Evolutionary conservation across 2,113 vertebrate species (phyloP).

Genomic region (Brienomyrus longianalis): DNA sequence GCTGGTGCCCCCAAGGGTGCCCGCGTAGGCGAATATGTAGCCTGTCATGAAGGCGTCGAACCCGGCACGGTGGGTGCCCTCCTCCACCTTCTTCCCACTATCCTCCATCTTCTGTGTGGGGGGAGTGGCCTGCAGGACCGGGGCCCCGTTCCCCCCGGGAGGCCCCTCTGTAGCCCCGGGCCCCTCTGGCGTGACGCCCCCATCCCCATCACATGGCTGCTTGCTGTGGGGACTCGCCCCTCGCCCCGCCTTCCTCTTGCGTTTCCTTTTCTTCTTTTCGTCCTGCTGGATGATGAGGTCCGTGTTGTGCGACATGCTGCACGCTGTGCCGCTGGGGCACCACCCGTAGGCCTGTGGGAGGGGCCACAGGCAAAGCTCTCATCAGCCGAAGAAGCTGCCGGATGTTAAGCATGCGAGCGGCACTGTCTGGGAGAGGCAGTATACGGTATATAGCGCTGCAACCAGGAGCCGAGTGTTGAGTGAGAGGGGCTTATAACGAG

Average conservation of each 20-base stretch:
- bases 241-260: constrained; percentile 42
- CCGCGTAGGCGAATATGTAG: constrained; percentile 79
- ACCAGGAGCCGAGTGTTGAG: too few species aligned
- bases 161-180: background rate
- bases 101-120: background rate
- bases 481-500: too few species aligned
- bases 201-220: constrained; percentile 42
- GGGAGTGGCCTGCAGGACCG: background rate
- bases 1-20: constrained; percentile 45
- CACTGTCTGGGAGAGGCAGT: background rate
- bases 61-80: constrained; percentile 79
- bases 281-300: constrained; percentile 88
- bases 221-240: constrained; percentile 45
- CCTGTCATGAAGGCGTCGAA: constrained; percentile 98
- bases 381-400: background rate
- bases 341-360: constrained; percentile 80
- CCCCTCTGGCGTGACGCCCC: background rate
- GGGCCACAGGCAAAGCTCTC: background rate
- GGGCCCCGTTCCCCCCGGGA: background rate
- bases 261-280: constrained; percentile 71
- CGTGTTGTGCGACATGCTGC: constrained; percentile 84
- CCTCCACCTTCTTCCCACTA: constrained; percentile 41
- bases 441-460: background rate
- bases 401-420: background rate
- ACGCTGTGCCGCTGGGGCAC: constrained; percentile 80